These are phyloP conservation scores for Nothobranchius kuhntae DNA, from an alignment of 2,113 vertebrate species.

Conservation along the genomic window DNA sequence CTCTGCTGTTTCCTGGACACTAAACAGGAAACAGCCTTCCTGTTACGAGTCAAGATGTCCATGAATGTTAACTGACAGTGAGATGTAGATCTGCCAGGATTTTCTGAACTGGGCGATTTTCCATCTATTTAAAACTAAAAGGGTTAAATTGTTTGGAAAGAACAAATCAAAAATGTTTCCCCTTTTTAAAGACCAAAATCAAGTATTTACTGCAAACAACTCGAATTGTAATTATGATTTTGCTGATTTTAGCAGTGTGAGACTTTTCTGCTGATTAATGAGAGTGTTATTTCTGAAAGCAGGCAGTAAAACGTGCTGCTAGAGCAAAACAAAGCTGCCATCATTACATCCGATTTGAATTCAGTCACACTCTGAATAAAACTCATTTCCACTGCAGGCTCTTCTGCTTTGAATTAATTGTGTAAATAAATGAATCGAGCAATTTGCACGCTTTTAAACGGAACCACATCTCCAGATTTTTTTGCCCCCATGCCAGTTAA, in stretches of 20 bases:
- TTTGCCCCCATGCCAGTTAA: conserved; percentile 8
- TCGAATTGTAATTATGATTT: neutral
- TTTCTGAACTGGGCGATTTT: too few species aligned
- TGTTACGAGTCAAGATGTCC: too few species aligned
- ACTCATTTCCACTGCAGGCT: neutral
- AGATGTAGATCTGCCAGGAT: too few species aligned
- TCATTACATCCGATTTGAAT: neutral
- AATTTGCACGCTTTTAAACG: conserved; percentile 16
- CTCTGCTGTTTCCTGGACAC: too few species aligned
- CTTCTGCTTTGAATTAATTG: conserved; percentile 12
- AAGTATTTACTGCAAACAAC: neutral
- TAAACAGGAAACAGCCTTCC: too few species aligned
- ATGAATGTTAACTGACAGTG: too few species aligned
- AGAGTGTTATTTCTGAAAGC: neutral
- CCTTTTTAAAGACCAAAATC: neutral
- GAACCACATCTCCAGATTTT: neutral
- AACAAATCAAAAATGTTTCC: too few species aligned
- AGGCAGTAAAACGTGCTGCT: too few species aligned
- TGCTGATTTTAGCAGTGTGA: neutral
- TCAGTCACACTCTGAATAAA: neutral
- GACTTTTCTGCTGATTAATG: neutral
- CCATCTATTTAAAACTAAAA: too few species aligned
- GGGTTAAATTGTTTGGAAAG: too few species aligned
- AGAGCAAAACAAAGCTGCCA: neutral
- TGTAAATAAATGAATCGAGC: conserved; percentile 26